Evolutionary conservation across 1,140 invertebrate genomes (phyloP).

Genomic region (Zaprionus ghesquierei): DNA sequence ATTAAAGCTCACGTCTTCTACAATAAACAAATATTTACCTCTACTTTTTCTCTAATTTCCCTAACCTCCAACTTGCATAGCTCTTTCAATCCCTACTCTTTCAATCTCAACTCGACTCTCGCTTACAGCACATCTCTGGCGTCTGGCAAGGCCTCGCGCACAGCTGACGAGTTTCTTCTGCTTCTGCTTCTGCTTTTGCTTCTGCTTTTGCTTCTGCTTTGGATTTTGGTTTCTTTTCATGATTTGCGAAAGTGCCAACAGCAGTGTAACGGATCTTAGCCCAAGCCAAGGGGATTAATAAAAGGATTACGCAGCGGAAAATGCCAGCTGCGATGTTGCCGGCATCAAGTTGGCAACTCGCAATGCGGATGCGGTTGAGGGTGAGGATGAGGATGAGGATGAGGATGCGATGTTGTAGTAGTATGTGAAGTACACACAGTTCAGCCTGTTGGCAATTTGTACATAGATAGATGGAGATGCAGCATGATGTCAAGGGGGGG

Average conservation of each 20-base stretch:
- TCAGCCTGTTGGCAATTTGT: constrained; percentile 66
- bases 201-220: neutral
- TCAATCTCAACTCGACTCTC: too few relatives aligned
- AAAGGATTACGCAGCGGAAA: constrained; percentile 80
- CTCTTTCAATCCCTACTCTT: neutral
- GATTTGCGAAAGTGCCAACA: constrained; percentile 77
- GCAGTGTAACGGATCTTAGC: constrained; percentile 77
- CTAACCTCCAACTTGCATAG: neutral
- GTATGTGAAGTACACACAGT: constrained; percentile 6
- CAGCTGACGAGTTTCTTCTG: neutral
- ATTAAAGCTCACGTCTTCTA: too few relatives aligned
- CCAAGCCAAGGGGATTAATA: constrained; percentile 77
- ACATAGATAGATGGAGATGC: constrained; percentile 28
- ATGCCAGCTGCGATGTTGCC: constrained; percentile 71
- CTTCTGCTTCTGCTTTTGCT: constrained; percentile 5
- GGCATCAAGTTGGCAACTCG: constrained; percentile 54
- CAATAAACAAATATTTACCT: too few relatives aligned
- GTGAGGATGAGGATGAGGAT: constrained; percentile 16
- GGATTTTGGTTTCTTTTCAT: constrained; percentile 50
- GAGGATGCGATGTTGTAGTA: constrained; percentile 31
- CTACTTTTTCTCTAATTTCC: too few relatives aligned
- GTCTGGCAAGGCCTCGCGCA: neutral
- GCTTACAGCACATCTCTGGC: neutral
- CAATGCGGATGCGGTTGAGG: constrained; percentile 34
- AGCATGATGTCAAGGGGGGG: neutral